Conservation (phyloP, 2,797 vertebrate species). For the Premnoplex brunnescens region DNA sequence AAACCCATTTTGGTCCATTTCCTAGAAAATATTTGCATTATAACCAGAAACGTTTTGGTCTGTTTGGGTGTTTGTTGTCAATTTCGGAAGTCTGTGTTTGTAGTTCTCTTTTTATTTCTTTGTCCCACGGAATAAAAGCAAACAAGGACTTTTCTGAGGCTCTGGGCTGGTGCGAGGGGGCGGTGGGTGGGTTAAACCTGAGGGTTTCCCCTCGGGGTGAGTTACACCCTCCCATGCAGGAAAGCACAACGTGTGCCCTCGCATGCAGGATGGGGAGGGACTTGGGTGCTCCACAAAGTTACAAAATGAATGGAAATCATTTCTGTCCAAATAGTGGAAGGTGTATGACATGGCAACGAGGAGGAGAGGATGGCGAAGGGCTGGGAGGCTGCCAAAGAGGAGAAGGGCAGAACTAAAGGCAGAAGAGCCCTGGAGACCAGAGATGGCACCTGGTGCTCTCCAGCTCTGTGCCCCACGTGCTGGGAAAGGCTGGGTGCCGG, state of each 20-base stretch:
- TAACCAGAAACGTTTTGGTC: background rate
- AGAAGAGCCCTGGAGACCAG: background rate
- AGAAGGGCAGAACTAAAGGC: background rate
- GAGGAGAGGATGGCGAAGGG: background rate
- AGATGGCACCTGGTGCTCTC: background rate
- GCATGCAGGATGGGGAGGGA: background rate
- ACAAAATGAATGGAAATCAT: background rate
- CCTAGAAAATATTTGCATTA: background rate
- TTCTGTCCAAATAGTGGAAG: background rate
- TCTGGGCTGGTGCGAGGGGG: background rate
- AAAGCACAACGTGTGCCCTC: background rate
- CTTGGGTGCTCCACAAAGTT: background rate
- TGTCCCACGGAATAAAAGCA: background rate
- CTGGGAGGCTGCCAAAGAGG: background rate
- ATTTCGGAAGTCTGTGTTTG: background rate
- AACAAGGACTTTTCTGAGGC: background rate
- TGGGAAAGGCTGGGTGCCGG: accelerated
- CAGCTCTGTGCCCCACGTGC: background rate
- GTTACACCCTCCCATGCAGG: background rate
- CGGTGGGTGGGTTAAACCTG: background rate
- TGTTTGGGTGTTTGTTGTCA: background rate
- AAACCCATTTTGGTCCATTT: background rate
- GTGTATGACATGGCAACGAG: accelerated
- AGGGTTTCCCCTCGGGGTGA: background rate
- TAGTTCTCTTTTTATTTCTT: background rate